Evolutionary conservation across 2,888 invertebrate genomes (phyloP).

Genomic region (Epistrophe eligans): DNA sequence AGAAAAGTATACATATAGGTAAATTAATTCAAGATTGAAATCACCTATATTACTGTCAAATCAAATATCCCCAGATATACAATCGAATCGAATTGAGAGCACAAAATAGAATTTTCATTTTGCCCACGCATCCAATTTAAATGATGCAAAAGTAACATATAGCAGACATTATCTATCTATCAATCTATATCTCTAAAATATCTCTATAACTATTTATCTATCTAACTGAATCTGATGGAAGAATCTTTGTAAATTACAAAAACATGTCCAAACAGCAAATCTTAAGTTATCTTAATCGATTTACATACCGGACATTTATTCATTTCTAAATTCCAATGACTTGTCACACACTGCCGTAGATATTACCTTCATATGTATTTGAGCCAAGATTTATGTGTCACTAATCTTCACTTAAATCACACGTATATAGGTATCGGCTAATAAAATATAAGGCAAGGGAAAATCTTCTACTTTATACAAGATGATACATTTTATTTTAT

Average conservation of each 20-base stretch:
- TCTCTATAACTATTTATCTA: no score
- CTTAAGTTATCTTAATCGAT: constrained; percentile 49
- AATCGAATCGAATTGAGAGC: background rate
- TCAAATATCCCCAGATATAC: background rate
- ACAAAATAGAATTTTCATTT: constrained; percentile 6
- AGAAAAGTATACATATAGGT: background rate
- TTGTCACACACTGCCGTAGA: background rate
- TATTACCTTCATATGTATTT: background rate
- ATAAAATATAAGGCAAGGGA: background rate
- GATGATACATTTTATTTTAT: background rate
- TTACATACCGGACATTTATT: constrained; percentile 47
- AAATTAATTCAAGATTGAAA: constrained; percentile 33
- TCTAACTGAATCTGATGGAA: no score
- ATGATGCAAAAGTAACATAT: constrained; percentile 31
- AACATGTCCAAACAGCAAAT: constrained; percentile 39
- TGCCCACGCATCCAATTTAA: constrained; percentile 32
- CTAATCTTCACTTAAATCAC: constrained; percentile 29
- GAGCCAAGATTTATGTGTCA: constrained; percentile 35
- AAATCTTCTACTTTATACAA: background rate
- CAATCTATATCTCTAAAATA: no score
- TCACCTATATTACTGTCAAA: constrained; percentile 20
- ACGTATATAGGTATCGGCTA: background rate
- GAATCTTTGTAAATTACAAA: constrained; percentile 38
- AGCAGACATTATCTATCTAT: constrained; percentile 22
- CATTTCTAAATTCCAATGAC: constrained; percentile 30